A percentile compares a stretch with the other conserved stretches of the same genome.
These are phyloP conservation scores for Leptopilina boulardi DNA, from an alignment of 1,140 invertebrate species.

Conservation along the genomic window DNA sequence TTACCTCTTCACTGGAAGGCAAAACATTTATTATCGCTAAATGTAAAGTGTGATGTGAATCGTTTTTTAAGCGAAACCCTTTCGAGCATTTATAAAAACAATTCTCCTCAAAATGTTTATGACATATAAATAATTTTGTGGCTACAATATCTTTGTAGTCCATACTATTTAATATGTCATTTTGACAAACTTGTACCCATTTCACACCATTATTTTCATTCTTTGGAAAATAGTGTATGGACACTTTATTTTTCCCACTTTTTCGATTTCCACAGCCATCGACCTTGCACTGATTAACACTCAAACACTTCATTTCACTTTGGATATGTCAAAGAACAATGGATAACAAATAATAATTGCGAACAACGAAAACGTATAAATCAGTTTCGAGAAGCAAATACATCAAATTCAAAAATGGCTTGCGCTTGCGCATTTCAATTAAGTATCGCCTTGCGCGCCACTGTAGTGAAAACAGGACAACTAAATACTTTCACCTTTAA, in stretches of 20 bases:
- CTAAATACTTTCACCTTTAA: too few species aligned
- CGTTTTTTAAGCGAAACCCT: neutral
- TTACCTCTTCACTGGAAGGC: too few species aligned
- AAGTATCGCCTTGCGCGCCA: too few species aligned
- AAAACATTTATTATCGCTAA: too few species aligned
- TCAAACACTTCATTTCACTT: slow-evolving; percentile 1
- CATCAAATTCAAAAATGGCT: too few species aligned
- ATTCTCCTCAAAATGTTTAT: neutral
- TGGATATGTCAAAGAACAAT: neutral
- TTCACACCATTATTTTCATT: neutral
- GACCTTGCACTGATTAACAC: neutral
- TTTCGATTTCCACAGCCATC: neutral
- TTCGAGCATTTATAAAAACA: neutral
- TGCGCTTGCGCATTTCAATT: too few species aligned
- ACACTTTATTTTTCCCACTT: neutral
- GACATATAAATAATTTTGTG: neutral
- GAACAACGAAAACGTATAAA: too few species aligned
- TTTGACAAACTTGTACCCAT: neutral
- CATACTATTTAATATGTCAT: neutral
- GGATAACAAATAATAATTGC: too few species aligned
- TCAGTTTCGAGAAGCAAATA: too few species aligned
- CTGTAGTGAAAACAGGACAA: too few species aligned
- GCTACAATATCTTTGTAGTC: neutral
- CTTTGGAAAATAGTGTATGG: neutral
- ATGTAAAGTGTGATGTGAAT: too few species aligned